Base-by-base conservation (phyloP, 1,140 invertebrate species). In the Trichonephila clavata region DNA sequence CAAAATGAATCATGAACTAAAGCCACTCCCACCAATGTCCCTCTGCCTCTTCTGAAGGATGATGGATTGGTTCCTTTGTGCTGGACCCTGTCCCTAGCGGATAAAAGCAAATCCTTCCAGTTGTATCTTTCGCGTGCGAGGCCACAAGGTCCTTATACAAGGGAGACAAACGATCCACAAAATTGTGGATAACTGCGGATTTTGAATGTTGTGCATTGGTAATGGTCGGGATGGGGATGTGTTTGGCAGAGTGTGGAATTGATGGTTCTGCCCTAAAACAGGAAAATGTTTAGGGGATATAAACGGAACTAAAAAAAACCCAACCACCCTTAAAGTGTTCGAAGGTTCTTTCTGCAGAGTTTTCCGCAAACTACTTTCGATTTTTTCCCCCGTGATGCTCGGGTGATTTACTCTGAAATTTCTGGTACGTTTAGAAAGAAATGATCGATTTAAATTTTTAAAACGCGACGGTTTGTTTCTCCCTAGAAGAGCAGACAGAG, bases 121-220 rank as follows among this genome's bases (percentile, higher is more conserved):
- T 65, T 65, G 86, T 43, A 88, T 68, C 61, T 39, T 50, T 65
- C 21, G 86, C 86, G 63, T 88, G 86, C 21, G 14, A 32, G 27
- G 86, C 59, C 59, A 21, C 68, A 59, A 32, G 88, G 71, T 80
- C 65, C 71, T 89, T 39, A n/a, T 14, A 68, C n/a, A 68, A n/a
- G n/a, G 32, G 32, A 90, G 71, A 90, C 88, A 90, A 90, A 90
- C 59, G 88, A 90, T 81, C 88, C 68, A 57, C 88, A 90, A 90
- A 90, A 90, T 90, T 90, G 88, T 27, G 65, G 88, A 90, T 90
- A 90, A 90, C 88, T 90, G 88, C 80, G 71, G 88, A 90, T 90
- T 90, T 90, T 90, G 88, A 90, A 90, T 90, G 88, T 90, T 24
- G 68, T 90, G 88, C 88, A 90, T 90, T 90, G 39, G 88, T 90